These are phyloP conservation scores for Benitochromis conjunctus DNA, from an alignment of 2,113 vertebrate species.

Conservation along the genomic window DNA sequence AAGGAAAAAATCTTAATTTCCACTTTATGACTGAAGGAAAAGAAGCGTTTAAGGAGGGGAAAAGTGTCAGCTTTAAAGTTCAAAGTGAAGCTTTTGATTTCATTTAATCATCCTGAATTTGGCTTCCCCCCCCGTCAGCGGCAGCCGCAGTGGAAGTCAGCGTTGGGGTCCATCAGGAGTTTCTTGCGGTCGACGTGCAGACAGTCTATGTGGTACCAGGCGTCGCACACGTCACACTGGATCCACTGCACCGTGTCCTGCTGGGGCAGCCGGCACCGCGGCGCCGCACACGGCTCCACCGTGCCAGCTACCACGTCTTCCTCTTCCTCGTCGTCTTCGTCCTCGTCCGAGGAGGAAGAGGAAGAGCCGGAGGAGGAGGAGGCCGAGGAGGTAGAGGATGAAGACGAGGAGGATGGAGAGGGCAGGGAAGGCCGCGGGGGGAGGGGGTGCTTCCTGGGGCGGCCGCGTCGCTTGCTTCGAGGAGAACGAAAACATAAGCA, in stretches of 20 bases:
- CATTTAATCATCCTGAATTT: neutral
- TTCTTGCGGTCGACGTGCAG: conserved; percentile 73
- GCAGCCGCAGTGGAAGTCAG: conserved; percentile 82
- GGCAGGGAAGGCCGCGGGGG: conserved; percentile 59
- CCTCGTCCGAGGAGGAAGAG: conserved; percentile 37
- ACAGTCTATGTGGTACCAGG: conserved; percentile 83
- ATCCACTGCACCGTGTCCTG: conserved; percentile 87
- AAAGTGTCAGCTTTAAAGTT: neutral
- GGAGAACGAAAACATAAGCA: neutral
- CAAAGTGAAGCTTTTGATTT: neutral
- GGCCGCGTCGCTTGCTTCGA: conserved; percentile 74
- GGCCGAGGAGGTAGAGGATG: conserved; percentile 64
- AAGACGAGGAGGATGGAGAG: conserved; percentile 64
- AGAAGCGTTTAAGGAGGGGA: neutral
- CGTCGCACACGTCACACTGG: conserved; percentile 84
- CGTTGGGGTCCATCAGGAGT: conserved; percentile 72
- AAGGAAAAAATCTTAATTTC: neutral
- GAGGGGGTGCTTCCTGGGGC: conserved; percentile 77
- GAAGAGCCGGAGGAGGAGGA: conserved; percentile 64
- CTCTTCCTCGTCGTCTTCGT: conserved; percentile 26
- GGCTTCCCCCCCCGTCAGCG: neutral
- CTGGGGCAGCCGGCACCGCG: conserved; percentile 74
- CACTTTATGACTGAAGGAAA: neutral
- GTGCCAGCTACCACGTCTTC: neutral
- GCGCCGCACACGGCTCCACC: conserved; percentile 76